Percentiles rank a stretch among this genome's conserved stretches.
Conservation (phyloP, 2,888 invertebrate genomes). For the Prionchulus punctatus region DNA sequence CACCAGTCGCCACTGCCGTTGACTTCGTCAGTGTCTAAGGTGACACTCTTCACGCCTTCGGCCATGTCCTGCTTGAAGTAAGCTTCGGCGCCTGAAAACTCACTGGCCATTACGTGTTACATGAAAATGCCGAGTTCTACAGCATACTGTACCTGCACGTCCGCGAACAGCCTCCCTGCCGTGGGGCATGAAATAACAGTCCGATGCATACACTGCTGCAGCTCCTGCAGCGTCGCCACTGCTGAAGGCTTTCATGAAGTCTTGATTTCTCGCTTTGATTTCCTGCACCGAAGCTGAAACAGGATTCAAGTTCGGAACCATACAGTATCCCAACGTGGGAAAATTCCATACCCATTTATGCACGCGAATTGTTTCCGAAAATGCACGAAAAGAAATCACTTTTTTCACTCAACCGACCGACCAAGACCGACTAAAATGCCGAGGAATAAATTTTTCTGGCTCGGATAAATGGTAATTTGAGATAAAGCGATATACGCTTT, state of each 20-base stretch:
- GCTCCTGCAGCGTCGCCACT: conserved; percentile 23
- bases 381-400: too few species aligned
- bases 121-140: too few species aligned
- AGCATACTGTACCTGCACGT: conserved; percentile 20
- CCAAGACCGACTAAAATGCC: too few species aligned
- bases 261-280: conserved; percentile 29
- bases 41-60: conserved; percentile 26
- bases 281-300: conserved; percentile 28
- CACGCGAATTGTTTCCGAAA: too few species aligned
- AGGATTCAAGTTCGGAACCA: too few species aligned
- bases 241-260: conserved; percentile 30
- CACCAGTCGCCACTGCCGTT: conserved; percentile 32
- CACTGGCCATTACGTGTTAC: too few species aligned
- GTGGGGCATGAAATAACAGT: conserved; percentile 32
- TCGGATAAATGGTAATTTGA: too few species aligned
- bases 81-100: conserved; percentile 25
- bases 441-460: too few species aligned
- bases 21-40: conserved; percentile 32
- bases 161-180: conserved; percentile 28
- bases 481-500: too few species aligned
- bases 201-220: conserved; percentile 25
- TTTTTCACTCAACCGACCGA: too few species aligned
- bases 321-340: too few species aligned
- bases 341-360: too few species aligned
- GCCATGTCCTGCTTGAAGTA: conserved; percentile 32